A percentile compares a stretch with the other conserved stretches of the same genome.
phyloP scores from a whole-genome alignment of 2,797 vertebrate genomes.

The Arrhamphus sclerolepis region DNA sequence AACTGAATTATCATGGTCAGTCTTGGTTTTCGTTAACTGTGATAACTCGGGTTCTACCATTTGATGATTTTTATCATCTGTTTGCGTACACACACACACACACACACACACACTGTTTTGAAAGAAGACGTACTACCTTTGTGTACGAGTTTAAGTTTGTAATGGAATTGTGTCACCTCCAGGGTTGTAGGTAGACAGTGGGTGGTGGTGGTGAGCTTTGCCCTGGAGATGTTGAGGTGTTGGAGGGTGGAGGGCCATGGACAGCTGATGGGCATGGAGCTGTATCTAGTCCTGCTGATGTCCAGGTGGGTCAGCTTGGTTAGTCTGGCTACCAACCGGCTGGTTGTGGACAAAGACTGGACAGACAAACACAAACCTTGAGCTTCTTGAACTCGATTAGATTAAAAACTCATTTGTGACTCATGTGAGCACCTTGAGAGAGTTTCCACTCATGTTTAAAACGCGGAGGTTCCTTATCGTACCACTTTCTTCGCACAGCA shows the following conservation, averaged over 20 bases:
- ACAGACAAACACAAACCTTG: background rate
- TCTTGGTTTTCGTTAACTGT: no score
- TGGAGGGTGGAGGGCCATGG: constrained; percentile 60
- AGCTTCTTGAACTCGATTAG: background rate
- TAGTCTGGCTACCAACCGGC: constrained; percentile 32
- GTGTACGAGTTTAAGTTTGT: background rate
- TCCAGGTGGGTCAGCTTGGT: constrained; percentile 67
- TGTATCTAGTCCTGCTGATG: constrained; percentile 57
- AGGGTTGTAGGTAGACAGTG: constrained; percentile 53
- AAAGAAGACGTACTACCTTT: no score
- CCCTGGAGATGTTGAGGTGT: constrained; percentile 64
- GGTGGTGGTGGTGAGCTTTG: constrained; percentile 43
- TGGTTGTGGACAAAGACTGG: constrained; percentile 57
- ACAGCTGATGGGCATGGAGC: constrained; percentile 58
- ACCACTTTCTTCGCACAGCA: constrained; percentile 17
- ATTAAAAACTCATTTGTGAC: no score
- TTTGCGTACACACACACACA: no score
- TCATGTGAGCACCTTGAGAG: constrained; percentile 51
- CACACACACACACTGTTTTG: no score
- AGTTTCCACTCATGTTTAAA: constrained; percentile 66
- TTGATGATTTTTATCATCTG: no score
- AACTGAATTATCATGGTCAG: no score
- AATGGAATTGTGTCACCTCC: constrained; percentile 51
- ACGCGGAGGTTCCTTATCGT: constrained; percentile 46
- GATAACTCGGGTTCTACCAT: no score